Evolutionary conservation across 2,113 vertebrate genomes (phyloP).

Genomic region (Arizona elegans): DNA sequence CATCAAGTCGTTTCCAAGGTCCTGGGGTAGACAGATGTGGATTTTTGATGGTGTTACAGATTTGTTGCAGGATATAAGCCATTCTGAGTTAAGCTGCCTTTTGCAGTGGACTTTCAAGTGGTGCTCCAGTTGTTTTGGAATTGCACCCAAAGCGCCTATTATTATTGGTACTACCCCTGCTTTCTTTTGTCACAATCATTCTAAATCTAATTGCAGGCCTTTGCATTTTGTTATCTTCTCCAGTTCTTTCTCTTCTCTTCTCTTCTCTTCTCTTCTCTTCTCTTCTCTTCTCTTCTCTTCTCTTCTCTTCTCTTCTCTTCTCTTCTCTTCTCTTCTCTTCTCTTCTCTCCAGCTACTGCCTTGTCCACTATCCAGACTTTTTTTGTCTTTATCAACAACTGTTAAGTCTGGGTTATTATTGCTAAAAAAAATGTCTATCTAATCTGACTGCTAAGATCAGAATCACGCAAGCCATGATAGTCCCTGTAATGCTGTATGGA

Average conservation of each 20-base stretch:
- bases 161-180: background rate
- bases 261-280: background rate
- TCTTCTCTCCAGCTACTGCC: background rate
- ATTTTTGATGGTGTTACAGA: background rate
- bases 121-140: background rate
- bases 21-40: background rate
- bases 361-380: background rate
- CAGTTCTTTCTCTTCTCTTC: background rate
- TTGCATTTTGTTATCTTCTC: background rate
- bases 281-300: background rate
- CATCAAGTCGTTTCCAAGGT: background rate
- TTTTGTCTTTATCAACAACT: background rate
- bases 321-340: background rate
- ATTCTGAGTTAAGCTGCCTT: background rate
- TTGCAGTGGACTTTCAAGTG: background rate
- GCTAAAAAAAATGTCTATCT: background rate
- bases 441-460: background rate
- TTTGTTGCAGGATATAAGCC: background rate
- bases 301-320: background rate
- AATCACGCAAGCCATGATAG: background rate
- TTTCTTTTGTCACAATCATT: background rate
- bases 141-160: background rate
- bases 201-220: background rate
- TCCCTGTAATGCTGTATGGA: background rate
- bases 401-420: background rate